Base-by-base conservation (phyloP, 2,888 invertebrate species). In the Caenorhabditis auriculariae region DNA sequence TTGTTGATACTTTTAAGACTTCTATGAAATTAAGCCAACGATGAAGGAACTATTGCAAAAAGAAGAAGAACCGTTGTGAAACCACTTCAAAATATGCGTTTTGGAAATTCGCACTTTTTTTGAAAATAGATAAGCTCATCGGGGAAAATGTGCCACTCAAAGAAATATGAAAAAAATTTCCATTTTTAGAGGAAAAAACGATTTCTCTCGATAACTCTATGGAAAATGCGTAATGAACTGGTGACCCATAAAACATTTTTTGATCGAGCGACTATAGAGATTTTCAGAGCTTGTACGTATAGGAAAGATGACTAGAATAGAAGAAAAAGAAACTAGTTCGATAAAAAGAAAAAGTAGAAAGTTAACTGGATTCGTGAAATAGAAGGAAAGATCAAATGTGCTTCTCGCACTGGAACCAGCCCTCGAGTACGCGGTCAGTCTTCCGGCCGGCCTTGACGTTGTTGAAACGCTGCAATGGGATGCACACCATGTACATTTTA, bases 401-500 rank as follows among this genome's bases (percentile, higher is more conserved):
- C 27, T 64, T 60, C 27, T 60, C 51, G 43, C 60, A 64, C 24
- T 56, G 51, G 54, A 69, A 62, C 77, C 77, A 77, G 23, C 69
- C 66, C 43, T 74, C 72, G 17, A 75, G 37, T 19, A 53, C 50
- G 24, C 70, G 61, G 17, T 35, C 54, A 2, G 72, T 65, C 51
- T 68, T 72, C 27, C 72, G 44, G 47, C 69, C 68, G 23, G 60
- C 56, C 7, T 47, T 39, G 0, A 58, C 41, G 5, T 58, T 65
- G n/a, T 57, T 46, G 4, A 77, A 37, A 47, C 65, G 66, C 32
- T 54, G 37, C 4, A 84, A 78, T 7, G 75, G 74, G 51, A 84
- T 77, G 66, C 80, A 80, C 21, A 81, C 78, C n/a, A 82, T 82
- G 35, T 84, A 84, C 32, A 84, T 79, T 61, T 83, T 82, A 55